Evolutionary conservation across 2,888 invertebrate genomes (phyloP), one percentile per base, ranked within the genome.

Genomic region (Halictus quadricinctus): DNA sequence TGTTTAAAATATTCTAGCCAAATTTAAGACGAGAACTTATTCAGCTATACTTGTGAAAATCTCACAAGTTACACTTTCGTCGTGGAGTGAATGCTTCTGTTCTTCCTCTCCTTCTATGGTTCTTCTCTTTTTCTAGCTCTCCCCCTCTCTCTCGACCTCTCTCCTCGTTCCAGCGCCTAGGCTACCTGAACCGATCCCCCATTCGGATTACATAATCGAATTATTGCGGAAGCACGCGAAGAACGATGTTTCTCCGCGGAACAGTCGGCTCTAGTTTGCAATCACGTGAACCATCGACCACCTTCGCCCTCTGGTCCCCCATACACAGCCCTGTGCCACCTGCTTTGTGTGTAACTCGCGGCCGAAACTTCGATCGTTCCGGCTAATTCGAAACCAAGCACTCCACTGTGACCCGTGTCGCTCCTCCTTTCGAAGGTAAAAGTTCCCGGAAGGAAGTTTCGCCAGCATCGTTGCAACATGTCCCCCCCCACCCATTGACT

Each of bases 171-270:
- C 69, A 69, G 15, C 48, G 25, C 10, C 12, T 29, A 10, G 43
- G 36, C 54, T 74, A 77, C 77, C 70, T 66, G 29, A 43, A 48
- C 72, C 81, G 81, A 81, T 79, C 69, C 79, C 29, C 73, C 76
- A 60, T 81, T 75, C 58, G 76, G 79, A 85, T 86, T 86, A 60
- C 85, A 70, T 86, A 86, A 86, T 81, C 81, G 81, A 85, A 81
- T 85, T 85, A 81, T 85, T 72, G 79, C 79, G 85, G 76, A 79
- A 79, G 77, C 86, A 81, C 79, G 85, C 86, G 79, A 79, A 74
- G 73, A 85, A 79, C 78, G 46, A 84, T 66, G 76, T 46, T 76
- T 41, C 79, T 72, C 41, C 50, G 60, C 79, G 72, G 66, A 79
- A 54, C 72, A 58, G 58, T 48, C 74, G 48, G 74, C 41, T 50